phyloP scores from a whole-genome alignment of 2,113 vertebrate genomes.

The Echinops telfairi region DNA sequence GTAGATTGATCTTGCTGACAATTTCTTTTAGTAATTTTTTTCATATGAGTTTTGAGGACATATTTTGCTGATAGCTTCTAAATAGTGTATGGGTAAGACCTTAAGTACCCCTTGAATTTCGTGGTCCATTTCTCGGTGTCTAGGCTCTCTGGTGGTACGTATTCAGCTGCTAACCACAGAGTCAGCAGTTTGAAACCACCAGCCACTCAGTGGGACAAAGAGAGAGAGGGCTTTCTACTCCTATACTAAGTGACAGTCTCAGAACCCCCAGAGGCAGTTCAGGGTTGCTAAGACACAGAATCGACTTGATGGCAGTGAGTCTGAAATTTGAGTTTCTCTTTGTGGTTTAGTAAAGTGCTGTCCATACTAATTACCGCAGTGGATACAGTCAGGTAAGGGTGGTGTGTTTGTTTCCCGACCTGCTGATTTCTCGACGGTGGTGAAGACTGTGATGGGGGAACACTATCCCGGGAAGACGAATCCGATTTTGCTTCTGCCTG shows the following conservation, averaged over 20 bases:
- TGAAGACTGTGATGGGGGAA: background rate
- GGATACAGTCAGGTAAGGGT: background rate
- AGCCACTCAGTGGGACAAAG: too few relatives aligned
- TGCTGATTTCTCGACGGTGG: background rate
- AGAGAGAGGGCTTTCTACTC: too few relatives aligned
- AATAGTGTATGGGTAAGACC: conserved; percentile 23
- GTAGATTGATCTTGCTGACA: conserved; percentile 46
- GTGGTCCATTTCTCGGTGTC: background rate
- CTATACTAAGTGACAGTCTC: too few relatives aligned
- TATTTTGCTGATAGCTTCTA: conserved; percentile 59
- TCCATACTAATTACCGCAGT: background rate
- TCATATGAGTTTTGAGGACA: conserved; percentile 64
- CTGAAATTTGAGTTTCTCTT: too few relatives aligned
- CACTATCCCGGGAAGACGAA: background rate
- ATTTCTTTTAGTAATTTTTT: conserved; percentile 41
- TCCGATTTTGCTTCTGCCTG: background rate
- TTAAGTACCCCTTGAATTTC: background rate
- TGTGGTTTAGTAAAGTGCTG: background rate
- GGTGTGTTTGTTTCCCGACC: background rate
- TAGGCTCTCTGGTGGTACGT: too few relatives aligned
- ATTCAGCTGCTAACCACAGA: too few relatives aligned
- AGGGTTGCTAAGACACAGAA: too few relatives aligned
- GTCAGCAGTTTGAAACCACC: too few relatives aligned
- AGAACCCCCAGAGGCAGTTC: too few relatives aligned
- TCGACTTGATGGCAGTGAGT: too few relatives aligned